These are phyloP conservation scores for Chironomus tentans DNA, from an alignment of 2,888 invertebrate genomes.

Conservation along the genomic window DNA sequence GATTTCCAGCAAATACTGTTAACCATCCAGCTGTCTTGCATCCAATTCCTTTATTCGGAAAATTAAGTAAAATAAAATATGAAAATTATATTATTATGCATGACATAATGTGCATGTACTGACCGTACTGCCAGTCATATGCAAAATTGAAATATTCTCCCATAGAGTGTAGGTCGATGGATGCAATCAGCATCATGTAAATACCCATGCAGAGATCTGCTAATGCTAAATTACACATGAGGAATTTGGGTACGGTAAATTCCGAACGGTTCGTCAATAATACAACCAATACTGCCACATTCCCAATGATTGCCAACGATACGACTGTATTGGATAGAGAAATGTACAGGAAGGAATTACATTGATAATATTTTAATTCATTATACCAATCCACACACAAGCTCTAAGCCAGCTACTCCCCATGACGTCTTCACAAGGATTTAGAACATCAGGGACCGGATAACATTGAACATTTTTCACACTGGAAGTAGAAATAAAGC, in stretches of 20 bases:
- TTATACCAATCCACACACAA: conserved; percentile 64
- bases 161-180: conserved; percentile 73
- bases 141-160: conserved; percentile 85
- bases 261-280: conserved; percentile 53
- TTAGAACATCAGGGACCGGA: conserved; percentile 70
- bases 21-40: conserved; percentile 82
- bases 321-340: conserved; percentile 46
- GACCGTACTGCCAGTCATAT: conserved; percentile 78
- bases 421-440: conserved; percentile 87
- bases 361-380: not conserved
- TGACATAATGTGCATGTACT: conserved; percentile 28
- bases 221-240: conserved; percentile 75
- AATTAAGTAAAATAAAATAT: not conserved
- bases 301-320: conserved; percentile 70
- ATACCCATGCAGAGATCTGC: conserved; percentile 83
- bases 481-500: conserved; percentile 30
- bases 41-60: conserved; percentile 51
- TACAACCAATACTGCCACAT: conserved; percentile 70
- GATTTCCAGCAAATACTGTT: conserved; percentile 76
- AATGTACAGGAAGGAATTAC: too few species aligned
- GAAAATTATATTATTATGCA: not conserved
- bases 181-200: conserved; percentile 73
- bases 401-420: conserved; percentile 67
- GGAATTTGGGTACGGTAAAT: conserved; percentile 56
- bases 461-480: conserved; percentile 53